Conservation (phyloP, 1,140 invertebrate genomes). For the Hypsibius dujardini region DNA sequence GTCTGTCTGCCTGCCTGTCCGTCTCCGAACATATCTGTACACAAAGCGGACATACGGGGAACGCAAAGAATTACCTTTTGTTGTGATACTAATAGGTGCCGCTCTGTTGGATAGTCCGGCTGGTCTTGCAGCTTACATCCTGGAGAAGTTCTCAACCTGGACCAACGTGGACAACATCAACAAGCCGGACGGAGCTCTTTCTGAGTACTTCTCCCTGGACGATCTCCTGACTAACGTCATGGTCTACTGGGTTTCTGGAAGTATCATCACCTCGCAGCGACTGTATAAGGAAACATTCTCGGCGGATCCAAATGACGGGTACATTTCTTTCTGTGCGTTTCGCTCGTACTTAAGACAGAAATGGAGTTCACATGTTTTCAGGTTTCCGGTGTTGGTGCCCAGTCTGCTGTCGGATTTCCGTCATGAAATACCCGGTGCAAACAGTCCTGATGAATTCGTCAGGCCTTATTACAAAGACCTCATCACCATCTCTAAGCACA, state of each 20-base stretch:
- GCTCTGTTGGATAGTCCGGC: constrained; percentile 39
- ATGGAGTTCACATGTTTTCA: neutral
- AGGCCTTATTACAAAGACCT: neutral
- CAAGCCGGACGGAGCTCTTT: constrained; percentile 49
- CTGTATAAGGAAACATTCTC: neutral
- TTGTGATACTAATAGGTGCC: constrained; percentile 21
- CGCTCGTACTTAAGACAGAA: too few relatives aligned
- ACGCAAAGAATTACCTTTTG: neutral
- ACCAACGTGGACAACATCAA: constrained; percentile 38
- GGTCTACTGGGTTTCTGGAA: constrained; percentile 62
- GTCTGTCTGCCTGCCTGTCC: too few relatives aligned
- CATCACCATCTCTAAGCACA: neutral
- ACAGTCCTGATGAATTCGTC: neutral
- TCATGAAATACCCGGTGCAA: neutral
- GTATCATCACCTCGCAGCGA: constrained; percentile 47
- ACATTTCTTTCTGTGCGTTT: neutral
- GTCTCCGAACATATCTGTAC: too few relatives aligned
- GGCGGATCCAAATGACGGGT: neutral
- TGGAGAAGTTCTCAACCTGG: constrained; percentile 66
- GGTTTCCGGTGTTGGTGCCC: neutral
- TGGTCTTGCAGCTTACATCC: constrained; percentile 56
- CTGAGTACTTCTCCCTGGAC: constrained; percentile 43
- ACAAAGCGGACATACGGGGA: too few relatives aligned
- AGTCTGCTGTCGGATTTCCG: neutral
- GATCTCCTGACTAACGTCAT: constrained; percentile 70